Conservation (phyloP, 30 jellyfish, hydroid and myxozoan genomes). For the Hydractinia echinata region DNA sequence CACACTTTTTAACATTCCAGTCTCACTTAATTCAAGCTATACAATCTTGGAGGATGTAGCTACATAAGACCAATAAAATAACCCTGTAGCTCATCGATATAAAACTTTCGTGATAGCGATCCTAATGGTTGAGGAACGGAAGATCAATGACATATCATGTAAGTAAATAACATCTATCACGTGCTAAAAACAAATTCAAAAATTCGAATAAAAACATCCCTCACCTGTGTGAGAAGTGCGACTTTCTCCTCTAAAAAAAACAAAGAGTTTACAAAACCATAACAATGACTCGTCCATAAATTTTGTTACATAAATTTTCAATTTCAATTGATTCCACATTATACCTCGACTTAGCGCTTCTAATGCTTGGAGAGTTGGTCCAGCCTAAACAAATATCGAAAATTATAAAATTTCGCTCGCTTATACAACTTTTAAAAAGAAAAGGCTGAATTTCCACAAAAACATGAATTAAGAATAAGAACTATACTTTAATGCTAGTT, state of each 20-base stretch:
- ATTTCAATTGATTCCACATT: background rate
- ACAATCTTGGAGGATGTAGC: too few species aligned
- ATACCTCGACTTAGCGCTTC: slow-evolving; percentile 90
- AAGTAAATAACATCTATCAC: background rate
- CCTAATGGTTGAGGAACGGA: too few species aligned
- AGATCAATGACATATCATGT: too few species aligned
- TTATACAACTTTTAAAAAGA: background rate
- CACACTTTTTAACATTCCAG: too few species aligned
- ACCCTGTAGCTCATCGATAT: too few species aligned
- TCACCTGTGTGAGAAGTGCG: slow-evolving; percentile 87
- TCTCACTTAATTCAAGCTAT: too few species aligned
- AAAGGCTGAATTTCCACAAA: background rate
- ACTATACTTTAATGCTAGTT: background rate
- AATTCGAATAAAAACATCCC: background rate
- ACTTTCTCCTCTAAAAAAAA: slow-evolving; percentile 65
- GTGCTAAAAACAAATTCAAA: background rate
- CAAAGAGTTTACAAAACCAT: background rate
- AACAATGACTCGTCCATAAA: too few species aligned
- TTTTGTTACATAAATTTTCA: background rate
- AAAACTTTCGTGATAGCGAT: too few species aligned
- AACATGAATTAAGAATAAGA: background rate
- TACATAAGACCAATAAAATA: too few species aligned
- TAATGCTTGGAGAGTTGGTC: slow-evolving; percentile 95
- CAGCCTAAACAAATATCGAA: slow-evolving; percentile 50
- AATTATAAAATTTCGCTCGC: background rate